Percentiles rank a stretch among this genome's conserved stretches.
phyloP scores from a whole-genome alignment of 2,113 vertebrate species.

The Romanogobio albipinnatus region DNA sequence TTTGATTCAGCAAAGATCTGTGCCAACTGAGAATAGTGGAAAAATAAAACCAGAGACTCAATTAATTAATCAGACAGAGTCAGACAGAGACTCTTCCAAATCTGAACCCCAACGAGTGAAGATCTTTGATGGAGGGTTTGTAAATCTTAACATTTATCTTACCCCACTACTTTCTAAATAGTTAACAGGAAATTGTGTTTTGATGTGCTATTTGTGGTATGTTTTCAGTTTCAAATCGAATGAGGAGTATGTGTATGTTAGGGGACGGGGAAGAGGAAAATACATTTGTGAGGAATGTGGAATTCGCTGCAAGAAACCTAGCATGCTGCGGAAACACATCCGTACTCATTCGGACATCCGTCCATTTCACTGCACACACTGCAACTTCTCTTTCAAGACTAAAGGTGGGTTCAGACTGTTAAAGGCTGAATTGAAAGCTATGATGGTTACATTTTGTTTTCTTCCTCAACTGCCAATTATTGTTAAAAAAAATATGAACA shows the following conservation, averaged over 20 bases:
- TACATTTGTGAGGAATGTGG: constrained; percentile 99
- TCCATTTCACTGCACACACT: constrained; percentile 94
- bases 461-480: background rate
- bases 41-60: constrained; percentile 85
- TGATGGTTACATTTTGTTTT: background rate
- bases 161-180: background rate
- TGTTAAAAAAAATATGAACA: background rate
- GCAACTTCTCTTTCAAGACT: constrained; percentile 99
- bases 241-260: constrained; percentile 97
- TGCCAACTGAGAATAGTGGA: constrained; percentile 79
- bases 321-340: constrained; percentile 98
- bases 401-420: constrained; percentile 85
- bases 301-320: constrained; percentile 98
- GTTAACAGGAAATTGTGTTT: background rate
- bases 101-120: constrained; percentile 92
- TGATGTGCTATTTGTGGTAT: background rate
- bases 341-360: constrained; percentile 96
- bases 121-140: constrained; percentile 99
- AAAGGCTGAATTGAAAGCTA: background rate
- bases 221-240: constrained; percentile 92
- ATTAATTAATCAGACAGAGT: constrained; percentile 77
- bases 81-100: constrained; percentile 89
- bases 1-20: constrained; percentile 75
- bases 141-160: background rate
- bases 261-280: constrained; percentile 94